Percentiles rank a stretch among this genome's conserved stretches.
Evolutionary conservation across 2,113 vertebrate species (phyloP).

Genomic region (Nothobranchius furzeri): DNA sequence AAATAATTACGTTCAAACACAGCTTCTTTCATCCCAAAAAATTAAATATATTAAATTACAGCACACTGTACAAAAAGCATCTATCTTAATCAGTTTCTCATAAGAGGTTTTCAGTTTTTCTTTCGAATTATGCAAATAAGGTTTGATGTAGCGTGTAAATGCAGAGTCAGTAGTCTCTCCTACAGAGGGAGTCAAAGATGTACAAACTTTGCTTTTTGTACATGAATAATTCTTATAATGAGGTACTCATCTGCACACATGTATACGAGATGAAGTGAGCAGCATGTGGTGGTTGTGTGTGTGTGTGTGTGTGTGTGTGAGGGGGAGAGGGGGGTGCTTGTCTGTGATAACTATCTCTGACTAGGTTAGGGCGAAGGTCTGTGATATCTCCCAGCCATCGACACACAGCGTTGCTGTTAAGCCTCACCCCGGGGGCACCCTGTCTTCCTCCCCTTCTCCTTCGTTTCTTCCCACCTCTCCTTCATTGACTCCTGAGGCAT

Average conservation of each 20-base stretch:
- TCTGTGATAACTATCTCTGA: slow-evolving; percentile 70
- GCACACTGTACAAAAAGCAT: neutral
- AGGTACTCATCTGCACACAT: slow-evolving; percentile 42
- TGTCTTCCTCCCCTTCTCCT: slow-evolving; percentile 43
- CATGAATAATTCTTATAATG: slow-evolving; percentile 66
- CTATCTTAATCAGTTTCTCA: neutral
- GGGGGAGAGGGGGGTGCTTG: slow-evolving; percentile 33
- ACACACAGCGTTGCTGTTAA: slow-evolving; percentile 65
- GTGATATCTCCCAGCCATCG: slow-evolving; percentile 71
- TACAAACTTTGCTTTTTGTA: slow-evolving; percentile 45
- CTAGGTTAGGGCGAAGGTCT: slow-evolving; percentile 70
- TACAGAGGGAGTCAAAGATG: slow-evolving; percentile 30
- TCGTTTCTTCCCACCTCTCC: slow-evolving; percentile 33
- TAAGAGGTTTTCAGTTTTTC: slow-evolving; percentile 10
- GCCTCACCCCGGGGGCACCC: slow-evolving; percentile 68
- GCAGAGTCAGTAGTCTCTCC: slow-evolving; percentile 21
- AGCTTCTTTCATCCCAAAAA: too few species aligned
- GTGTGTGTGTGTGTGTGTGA: slow-evolving; percentile 12
- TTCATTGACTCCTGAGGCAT: slow-evolving; percentile 39
- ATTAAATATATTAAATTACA: neutral
- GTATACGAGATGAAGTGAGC: slow-evolving; percentile 23
- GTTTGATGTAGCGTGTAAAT: slow-evolving; percentile 6
- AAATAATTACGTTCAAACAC: too few species aligned
- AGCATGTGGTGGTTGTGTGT: slow-evolving; percentile 13
- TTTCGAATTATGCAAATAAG: slow-evolving; percentile 26